Evolutionary conservation across 2,888 invertebrate genomes (phyloP), one percentile per base, ranked within the genome.

Genomic region (Drosophila birchii): DNA sequence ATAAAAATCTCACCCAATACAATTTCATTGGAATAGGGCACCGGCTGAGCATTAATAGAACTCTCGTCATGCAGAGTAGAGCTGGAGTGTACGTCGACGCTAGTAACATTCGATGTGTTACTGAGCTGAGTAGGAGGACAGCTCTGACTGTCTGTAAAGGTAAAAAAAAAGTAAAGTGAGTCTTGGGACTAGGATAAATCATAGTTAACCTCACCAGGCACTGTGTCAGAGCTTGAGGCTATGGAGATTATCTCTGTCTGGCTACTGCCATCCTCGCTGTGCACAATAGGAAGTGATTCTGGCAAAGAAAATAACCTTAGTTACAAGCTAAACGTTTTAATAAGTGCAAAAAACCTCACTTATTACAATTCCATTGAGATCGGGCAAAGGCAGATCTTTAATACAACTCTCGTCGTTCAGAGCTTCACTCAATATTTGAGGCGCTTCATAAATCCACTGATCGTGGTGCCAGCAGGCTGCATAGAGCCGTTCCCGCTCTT

Each of bases 401-500:
- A 18, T 11, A 3, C 34, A 5, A 4, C 14, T 23, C 23, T n/a
- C 34, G 3, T 45, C 44, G 7, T 11, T 55, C 0, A 74, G n/a
- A 3, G 58, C 18, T 7, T 47, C 41, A 7, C 49, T 49, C 1
- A 51, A 70, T 3, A 89, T 63, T 2, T 53, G 14, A 0, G 86
- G 86, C 20, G 66, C 78, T 41, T 62, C 16, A 1, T 16, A 34
- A 14, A 86, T 29, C 86, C 86, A 86, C 4, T 58, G 34, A 72
- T 86, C 68, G 5, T 69, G 61, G 2, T 2, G 7, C 86, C 88
- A 89, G 39, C 89, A 87, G 41, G 32, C 32, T 1, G 2, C n/a
- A 23, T 87, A 80, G 16, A 78, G 55, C 1, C 39, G 9, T 5
- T 64, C 43, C 26, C 73, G 20, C 47, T 78, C 79, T 1, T 38